phyloP scores from a whole-genome alignment of 2,113 vertebrate species.

The Puntigrus tetrazona region DNA sequence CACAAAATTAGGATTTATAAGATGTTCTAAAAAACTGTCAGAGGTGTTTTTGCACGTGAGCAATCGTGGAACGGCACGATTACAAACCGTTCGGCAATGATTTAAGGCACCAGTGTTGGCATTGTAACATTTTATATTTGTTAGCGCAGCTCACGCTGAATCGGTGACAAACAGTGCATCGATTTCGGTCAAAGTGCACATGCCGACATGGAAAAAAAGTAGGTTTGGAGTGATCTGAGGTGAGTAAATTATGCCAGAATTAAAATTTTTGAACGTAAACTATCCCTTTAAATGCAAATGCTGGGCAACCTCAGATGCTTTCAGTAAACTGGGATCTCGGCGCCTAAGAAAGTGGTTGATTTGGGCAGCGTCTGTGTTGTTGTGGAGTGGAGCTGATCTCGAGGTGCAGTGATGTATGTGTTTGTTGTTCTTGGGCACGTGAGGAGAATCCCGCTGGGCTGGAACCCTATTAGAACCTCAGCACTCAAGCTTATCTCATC shows the following conservation, averaged over 20 bases:
- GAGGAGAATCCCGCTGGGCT: constrained; percentile 54
- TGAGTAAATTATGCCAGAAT: neutral
- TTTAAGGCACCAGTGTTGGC: no score
- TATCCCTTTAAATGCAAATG: neutral
- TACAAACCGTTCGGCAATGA: no score
- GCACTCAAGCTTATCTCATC: constrained; percentile 59
- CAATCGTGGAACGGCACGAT: no score
- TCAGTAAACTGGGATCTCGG: neutral
- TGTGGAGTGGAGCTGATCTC: constrained; percentile 3
- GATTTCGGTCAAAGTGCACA: neutral
- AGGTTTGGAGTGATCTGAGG: neutral
- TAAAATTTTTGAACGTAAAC: neutral
- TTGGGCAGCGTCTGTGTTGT: constrained; percentile 35
- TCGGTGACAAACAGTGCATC: no score
- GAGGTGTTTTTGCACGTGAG: no score
- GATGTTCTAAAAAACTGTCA: no score
- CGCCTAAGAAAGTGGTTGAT: constrained; percentile 6
- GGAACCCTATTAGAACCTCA: constrained; percentile 56
- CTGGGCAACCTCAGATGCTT: neutral
- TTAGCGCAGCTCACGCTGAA: no score
- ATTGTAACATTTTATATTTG: no score
- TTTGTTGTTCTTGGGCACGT: constrained; percentile 57
- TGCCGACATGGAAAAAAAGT: neutral
- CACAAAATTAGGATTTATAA: no score
- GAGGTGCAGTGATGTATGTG: constrained; percentile 57